Evolutionary conservation across 2,888 invertebrate species (phyloP).

Genomic region (Caenorhabditis sulstoni): DNA sequence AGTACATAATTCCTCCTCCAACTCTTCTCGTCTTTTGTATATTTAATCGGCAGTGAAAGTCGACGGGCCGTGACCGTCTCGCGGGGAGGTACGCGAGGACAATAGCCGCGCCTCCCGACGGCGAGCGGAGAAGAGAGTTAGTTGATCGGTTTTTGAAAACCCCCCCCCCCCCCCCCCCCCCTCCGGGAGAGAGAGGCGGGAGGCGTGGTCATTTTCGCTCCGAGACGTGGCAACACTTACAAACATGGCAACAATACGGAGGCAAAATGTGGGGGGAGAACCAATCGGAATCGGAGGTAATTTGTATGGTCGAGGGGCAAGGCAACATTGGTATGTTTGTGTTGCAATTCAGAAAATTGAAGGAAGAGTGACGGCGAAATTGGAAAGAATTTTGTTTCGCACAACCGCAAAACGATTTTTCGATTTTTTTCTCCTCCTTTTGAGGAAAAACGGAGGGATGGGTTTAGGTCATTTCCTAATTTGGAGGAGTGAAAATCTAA

Average conservation of each 20-base stretch:
- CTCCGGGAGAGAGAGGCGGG: no score
- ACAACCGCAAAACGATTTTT: no score
- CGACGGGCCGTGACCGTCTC: slow-evolving; percentile 27
- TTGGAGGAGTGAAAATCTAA: no score
- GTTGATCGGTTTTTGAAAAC: no score
- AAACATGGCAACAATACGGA: not conserved
- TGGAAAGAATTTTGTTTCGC: no score
- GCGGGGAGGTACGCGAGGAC: not conserved
- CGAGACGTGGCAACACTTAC: not conserved
- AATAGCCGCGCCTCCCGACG: not conserved
- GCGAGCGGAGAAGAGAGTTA: no score
- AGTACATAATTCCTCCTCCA: slow-evolving; percentile 21
- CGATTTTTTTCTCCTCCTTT: no score
- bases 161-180: no score
- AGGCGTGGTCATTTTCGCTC: no score
- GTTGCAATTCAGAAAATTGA: slow-evolving; percentile 29
- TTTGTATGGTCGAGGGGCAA: not conserved
- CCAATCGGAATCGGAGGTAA: slow-evolving; percentile 40
- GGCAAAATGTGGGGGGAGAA: not conserved
- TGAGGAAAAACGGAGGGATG: no score
- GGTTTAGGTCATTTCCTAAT: no score
- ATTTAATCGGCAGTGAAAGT: slow-evolving; percentile 41
- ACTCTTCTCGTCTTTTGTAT: not conserved
- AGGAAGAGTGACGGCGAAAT: not conserved
- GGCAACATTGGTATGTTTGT: slow-evolving; percentile 23